A percentile compares a stretch with the other conserved stretches of the same genome.
Conservation (phyloP, 2,888 invertebrate genomes). For the Synanthedon vespiformis region DNA sequence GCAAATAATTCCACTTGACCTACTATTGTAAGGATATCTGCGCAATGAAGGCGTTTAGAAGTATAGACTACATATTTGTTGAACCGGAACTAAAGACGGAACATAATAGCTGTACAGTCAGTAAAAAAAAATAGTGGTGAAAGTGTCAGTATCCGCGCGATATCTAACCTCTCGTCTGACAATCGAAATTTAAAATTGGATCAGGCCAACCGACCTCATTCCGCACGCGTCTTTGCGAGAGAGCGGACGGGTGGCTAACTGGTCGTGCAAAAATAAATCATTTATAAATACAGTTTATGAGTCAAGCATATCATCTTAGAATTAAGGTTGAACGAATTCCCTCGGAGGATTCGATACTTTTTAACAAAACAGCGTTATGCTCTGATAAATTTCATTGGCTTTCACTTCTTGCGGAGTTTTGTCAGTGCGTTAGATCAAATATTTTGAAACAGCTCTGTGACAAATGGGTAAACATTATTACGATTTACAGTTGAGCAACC, state of each 20-base stretch:
- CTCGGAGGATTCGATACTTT: constrained; percentile 24
- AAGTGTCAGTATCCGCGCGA: constrained; percentile 29
- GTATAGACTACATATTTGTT: constrained; percentile 2
- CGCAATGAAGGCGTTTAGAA: background rate
- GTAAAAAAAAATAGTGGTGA: constrained; percentile 29
- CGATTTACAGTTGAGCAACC: background rate
- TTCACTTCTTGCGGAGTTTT: constrained; percentile 38
- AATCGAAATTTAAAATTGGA: constrained; percentile 64
- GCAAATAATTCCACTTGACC: background rate
- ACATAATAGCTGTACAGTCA: constrained; percentile 7
- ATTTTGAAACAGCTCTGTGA: background rate
- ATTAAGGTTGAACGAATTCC: constrained; percentile 10
- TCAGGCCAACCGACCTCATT: constrained; percentile 61
- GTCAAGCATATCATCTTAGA: constrained; percentile 5
- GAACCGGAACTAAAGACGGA: constrained; percentile 26
- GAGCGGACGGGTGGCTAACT: constrained; percentile 30
- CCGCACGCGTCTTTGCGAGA: constrained; percentile 39
- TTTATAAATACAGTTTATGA: constrained; percentile 21
- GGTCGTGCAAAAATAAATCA: constrained; percentile 42
- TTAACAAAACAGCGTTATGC: constrained; percentile 29
- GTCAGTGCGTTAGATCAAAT: constrained; percentile 1
- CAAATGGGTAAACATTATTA: background rate
- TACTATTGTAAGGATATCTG: background rate
- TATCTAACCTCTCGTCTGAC: constrained; percentile 28
- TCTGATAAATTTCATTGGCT: constrained; percentile 51